A percentile compares a stretch with the other conserved stretches of the same genome.
phyloP scores from a whole-genome alignment of 2,113 vertebrate genomes.

The Forbesichthys papilliferus region DNA sequence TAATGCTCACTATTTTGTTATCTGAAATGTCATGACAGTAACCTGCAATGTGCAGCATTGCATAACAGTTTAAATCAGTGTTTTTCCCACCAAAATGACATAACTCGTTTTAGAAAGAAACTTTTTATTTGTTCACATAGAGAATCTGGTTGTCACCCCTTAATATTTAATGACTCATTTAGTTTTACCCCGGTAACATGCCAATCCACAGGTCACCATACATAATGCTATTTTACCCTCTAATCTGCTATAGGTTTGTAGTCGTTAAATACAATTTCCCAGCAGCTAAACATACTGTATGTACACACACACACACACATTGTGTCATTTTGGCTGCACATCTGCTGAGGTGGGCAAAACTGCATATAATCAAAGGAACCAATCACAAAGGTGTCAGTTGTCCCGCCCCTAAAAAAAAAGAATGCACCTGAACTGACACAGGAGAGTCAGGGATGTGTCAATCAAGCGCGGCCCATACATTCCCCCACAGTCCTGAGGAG shows the following conservation, averaged over 20 bases:
- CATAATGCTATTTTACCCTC: slow-evolving; percentile 35
- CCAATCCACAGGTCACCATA: slow-evolving; percentile 29
- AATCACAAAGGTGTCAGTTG: too few relatives aligned
- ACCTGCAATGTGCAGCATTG: neutral
- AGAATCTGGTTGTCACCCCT: neutral
- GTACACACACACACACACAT: too few relatives aligned
- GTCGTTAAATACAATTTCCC: slow-evolving; percentile 8
- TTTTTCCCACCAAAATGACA: slow-evolving; percentile 24
- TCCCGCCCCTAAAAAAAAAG: too few relatives aligned
- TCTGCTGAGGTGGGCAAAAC: too few relatives aligned
- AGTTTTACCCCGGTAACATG: neutral
- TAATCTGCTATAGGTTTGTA: slow-evolving; percentile 53
- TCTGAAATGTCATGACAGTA: neutral
- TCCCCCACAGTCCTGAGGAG: too few relatives aligned
- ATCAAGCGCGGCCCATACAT: too few relatives aligned
- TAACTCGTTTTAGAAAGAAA: slow-evolving; percentile 37
- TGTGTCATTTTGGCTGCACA: too few relatives aligned
- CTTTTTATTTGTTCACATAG: neutral
- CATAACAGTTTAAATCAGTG: slow-evolving; percentile 15
- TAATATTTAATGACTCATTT: too few relatives aligned
- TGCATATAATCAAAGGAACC: too few relatives aligned
- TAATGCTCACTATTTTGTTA: neutral
- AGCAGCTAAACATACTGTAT: slow-evolving; percentile 17
- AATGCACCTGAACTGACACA: too few relatives aligned
- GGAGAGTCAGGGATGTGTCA: too few relatives aligned